Conservation (phyloP, 2,113 vertebrate genomes). For the Acrocephalus arundinaceus region DNA sequence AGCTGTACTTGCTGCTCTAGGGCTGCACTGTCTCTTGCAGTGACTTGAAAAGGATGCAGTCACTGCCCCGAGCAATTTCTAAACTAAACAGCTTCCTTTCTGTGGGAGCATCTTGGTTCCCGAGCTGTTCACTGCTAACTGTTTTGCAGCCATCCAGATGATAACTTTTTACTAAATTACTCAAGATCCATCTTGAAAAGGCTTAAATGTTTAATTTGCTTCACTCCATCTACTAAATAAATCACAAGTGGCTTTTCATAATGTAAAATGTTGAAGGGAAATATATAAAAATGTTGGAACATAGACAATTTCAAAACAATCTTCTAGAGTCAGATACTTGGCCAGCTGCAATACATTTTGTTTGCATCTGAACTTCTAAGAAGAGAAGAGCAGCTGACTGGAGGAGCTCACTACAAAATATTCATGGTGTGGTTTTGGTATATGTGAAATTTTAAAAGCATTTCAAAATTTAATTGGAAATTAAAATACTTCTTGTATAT, state of each 20-base stretch:
- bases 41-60: neutral
- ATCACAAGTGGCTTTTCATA: constrained; percentile 18
- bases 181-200: neutral
- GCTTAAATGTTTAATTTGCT: constrained; percentile 53
- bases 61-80: neutral
- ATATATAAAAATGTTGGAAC: constrained; percentile 17
- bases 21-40: neutral
- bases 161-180: constrained; percentile 29
- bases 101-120: neutral
- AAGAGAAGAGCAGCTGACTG: neutral
- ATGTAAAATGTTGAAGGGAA: constrained; percentile 8
- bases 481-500: neutral
- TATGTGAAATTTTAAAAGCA: neutral
- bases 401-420: neutral
- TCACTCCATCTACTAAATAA: constrained; percentile 35
- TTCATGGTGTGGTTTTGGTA: neutral
- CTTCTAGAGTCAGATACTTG: neutral
- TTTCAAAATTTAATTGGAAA: neutral
- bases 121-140: neutral
- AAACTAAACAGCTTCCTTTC: neutral
- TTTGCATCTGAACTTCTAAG: neutral
- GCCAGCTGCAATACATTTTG: constrained; percentile 29
- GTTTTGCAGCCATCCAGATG: neutral
- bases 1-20: neutral
- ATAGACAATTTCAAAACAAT: constrained; percentile 30